phyloP scores from a whole-genome alignment of 2,113 vertebrate species.

The Menura novaehollandiae region DNA sequence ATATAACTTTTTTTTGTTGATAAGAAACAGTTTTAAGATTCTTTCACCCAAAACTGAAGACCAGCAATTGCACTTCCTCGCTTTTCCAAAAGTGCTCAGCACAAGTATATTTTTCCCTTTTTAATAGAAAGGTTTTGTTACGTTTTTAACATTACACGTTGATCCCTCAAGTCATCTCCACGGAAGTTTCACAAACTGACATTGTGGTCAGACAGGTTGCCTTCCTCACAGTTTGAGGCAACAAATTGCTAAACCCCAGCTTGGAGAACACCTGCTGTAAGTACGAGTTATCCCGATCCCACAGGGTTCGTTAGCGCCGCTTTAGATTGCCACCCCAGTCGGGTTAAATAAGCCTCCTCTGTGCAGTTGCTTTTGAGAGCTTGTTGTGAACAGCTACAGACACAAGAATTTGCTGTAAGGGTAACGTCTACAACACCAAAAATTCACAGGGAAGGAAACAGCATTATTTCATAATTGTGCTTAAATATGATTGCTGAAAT shows the following conservation, averaged over 20 bases:
- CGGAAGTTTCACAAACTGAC: not conserved
- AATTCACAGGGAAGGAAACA: not conserved
- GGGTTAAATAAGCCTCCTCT: not conserved
- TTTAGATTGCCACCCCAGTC: not conserved
- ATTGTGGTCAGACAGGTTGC: not conserved
- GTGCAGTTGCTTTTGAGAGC: not conserved
- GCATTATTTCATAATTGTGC: not conserved
- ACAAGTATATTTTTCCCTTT: not conserved
- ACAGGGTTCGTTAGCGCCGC: not conserved
- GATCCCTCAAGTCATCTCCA: not conserved
- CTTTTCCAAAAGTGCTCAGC: accelerated
- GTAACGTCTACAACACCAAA: not conserved
- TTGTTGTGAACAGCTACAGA: not conserved
- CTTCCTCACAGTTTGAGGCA: not conserved
- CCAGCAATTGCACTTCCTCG: accelerated
- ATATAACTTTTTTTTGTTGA: not conserved
- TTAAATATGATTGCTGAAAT: not conserved
- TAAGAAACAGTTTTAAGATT: not conserved
- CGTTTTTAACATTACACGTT: not conserved
- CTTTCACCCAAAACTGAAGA: not conserved
- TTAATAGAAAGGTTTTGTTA: not conserved
- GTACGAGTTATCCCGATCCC: not conserved
- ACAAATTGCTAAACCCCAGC: not conserved
- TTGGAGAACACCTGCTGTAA: not conserved
- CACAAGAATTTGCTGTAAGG: not conserved